Evolutionary conservation across 2,888 invertebrate species (phyloP), one percentile per base, ranked within the genome.

Genomic region (Agapostemon virescens): DNA sequence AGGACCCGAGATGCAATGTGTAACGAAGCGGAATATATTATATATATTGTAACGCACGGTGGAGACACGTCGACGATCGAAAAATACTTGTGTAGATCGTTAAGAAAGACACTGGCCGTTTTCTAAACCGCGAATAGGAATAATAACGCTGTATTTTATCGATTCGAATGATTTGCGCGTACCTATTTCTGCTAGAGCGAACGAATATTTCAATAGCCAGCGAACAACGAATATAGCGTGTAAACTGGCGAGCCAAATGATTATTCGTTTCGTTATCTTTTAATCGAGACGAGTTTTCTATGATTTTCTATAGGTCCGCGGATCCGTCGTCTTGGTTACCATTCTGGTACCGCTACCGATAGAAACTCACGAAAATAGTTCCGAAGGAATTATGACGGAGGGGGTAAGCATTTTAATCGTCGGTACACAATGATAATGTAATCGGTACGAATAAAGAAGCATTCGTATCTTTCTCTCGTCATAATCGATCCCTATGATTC

Each of bases 401-500:
- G n/a, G n/a, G n/a, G 0, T 0, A 4, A n/a, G 20, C 13, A 36
- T 63, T 63, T 63, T 5, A n/a, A 36, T 36, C 36, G 63, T 20
- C 20, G 5, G 36, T n/a, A n/a, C 26, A 30, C 52, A 20, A 13
- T n/a, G 9, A 66, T 36, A 17, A 49, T 72, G 69, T 42, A 67
- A 52, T 0, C 26, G 49, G 68, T 69, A 1, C 63, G 63, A 71
- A 55, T 52, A 49, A 69, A 74, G 58, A 11, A 20, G 1, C 61
- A 66, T 70, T 79, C 68, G 80, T 23, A 11, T 45, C 68, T 36
- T 20, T 6, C 55, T 55, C 40, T 30, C 26, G 36, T 23, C 69
- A 45, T 33, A 26, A 77, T 23, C 45, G 33, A 49, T 38, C 68
- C 77, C 68, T 64, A 68, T 52, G 33, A n/a, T 49, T 42, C 64